phyloP scores from a whole-genome alignment of 2,113 vertebrate species.

The Thymallus thymallus region DNA sequence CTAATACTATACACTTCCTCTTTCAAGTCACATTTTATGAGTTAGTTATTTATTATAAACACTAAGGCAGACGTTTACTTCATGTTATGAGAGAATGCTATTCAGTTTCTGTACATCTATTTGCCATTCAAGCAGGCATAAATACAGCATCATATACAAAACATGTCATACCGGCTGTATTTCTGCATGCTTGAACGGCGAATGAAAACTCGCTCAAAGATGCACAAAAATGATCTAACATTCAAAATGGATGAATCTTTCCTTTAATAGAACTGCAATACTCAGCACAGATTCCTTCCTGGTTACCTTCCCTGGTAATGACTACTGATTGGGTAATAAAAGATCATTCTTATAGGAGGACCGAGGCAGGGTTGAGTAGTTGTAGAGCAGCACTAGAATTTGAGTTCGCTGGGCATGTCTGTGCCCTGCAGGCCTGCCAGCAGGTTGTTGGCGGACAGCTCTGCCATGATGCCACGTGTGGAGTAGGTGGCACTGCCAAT shows the following conservation, averaged over 20 bases:
- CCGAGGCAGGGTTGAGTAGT: not conserved
- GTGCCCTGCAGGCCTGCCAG: conserved; percentile 66
- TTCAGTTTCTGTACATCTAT: too few species aligned
- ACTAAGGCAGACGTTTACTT: not conserved
- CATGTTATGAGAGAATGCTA: not conserved
- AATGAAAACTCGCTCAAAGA: too few species aligned
- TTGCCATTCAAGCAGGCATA: too few species aligned
- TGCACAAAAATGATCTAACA: too few species aligned
- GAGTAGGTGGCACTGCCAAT: conserved; percentile 74
- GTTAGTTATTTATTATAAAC: not conserved
- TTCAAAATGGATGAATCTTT: too few species aligned
- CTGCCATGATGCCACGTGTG: conserved; percentile 76
- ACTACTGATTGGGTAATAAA: not conserved
- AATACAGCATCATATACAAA: too few species aligned
- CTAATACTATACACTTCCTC: not conserved
- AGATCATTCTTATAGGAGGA: not conserved
- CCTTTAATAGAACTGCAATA: not conserved
- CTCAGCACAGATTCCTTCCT: not conserved
- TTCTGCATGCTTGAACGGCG: too few species aligned
- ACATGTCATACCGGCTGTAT: too few species aligned
- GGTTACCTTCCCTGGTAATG: not conserved
- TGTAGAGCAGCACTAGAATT: conserved; percentile 39
- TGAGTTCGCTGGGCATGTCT: conserved; percentile 74
- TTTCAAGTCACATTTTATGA: not conserved
- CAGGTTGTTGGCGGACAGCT: conserved; percentile 72